Conservation (phyloP, 2,797 vertebrate species). For the Clarias fuscus region DNA sequence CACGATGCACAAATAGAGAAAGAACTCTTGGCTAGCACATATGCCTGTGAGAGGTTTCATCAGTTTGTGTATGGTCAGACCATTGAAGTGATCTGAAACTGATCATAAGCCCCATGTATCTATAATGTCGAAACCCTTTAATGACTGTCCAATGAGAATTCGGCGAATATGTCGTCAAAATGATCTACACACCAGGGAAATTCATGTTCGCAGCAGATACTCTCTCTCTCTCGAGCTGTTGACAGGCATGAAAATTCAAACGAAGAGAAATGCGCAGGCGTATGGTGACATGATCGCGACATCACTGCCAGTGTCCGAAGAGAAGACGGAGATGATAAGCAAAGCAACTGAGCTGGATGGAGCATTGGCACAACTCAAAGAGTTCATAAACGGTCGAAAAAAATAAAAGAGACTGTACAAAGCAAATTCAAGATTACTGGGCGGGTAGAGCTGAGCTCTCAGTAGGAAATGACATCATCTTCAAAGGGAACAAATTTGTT, state of each 20-base stretch:
- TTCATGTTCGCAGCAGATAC: constrained; percentile 33
- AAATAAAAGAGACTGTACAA: too few relatives aligned
- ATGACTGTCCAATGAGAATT: constrained; percentile 38
- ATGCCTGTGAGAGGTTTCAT: not conserved
- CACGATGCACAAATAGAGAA: too few relatives aligned
- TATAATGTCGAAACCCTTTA: constrained; percentile 34
- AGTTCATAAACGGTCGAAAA: too few relatives aligned
- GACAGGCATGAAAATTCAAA: constrained; percentile 6
- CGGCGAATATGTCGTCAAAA: constrained; percentile 30
- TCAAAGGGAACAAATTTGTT: too few relatives aligned
- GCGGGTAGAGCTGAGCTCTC: too few relatives aligned
- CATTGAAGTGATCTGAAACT: not conserved
- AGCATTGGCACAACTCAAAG: too few relatives aligned
- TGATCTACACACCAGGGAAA: constrained; percentile 41
- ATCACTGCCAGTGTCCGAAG: constrained; percentile 32
- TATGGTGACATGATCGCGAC: constrained; percentile 38
- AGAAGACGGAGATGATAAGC: not conserved
- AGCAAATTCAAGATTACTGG: too few relatives aligned
- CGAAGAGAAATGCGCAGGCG: constrained; percentile 17
- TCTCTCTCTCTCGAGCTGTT: constrained; percentile 30
- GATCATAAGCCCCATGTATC: constrained; percentile 37
- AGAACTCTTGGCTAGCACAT: too few relatives aligned
- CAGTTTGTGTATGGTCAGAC: constrained; percentile 10
- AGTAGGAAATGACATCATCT: too few relatives aligned
- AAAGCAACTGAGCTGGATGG: too few relatives aligned